A percentile compares a stretch with the other conserved stretches of the same genome.
Evolutionary conservation across 2,888 invertebrate genomes (phyloP).

Genomic region (Notodonta dromedarius): DNA sequence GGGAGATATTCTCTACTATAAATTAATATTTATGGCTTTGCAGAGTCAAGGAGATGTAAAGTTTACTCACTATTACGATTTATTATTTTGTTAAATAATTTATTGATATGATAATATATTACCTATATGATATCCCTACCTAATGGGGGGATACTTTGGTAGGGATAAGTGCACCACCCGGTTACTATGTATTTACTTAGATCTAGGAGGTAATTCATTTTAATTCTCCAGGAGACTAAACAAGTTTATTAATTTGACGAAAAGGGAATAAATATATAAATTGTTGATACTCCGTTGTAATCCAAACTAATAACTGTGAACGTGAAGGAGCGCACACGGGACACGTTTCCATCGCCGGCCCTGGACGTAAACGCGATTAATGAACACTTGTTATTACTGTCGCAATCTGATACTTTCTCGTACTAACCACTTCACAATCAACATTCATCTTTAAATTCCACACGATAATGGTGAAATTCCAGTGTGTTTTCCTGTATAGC

Average conservation of each 20-base stretch:
- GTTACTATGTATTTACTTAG: too few relatives aligned
- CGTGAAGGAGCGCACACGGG: neutral
- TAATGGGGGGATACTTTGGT: too few relatives aligned
- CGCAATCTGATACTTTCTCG: conserved; percentile 21
- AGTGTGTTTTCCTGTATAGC: conserved; percentile 3
- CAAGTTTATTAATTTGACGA: neutral
- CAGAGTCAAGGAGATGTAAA: too few relatives aligned
- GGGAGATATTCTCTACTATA: conserved; percentile 7
- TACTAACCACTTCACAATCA: conserved; percentile 9
- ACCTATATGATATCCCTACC: too few relatives aligned
- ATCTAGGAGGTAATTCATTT: too few relatives aligned
- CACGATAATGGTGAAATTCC: neutral
- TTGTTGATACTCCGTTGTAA: neutral
- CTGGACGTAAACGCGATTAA: conserved; percentile 30
- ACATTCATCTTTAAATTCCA: conserved; percentile 10
- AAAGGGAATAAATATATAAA: neutral
- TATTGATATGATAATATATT: too few relatives aligned
- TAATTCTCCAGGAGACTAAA: too few relatives aligned
- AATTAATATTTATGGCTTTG: conserved; percentile 18
- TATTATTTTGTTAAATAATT: too few relatives aligned
- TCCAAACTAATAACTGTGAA: neutral
- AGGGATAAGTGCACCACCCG: too few relatives aligned
- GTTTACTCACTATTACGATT: too few relatives aligned
- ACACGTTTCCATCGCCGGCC: conserved; percentile 2
- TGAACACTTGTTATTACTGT: conserved; percentile 26